These are phyloP conservation scores for Enhydra lutris DNA, from an alignment of 2,113 vertebrate species.

Conservation along the genomic window DNA sequence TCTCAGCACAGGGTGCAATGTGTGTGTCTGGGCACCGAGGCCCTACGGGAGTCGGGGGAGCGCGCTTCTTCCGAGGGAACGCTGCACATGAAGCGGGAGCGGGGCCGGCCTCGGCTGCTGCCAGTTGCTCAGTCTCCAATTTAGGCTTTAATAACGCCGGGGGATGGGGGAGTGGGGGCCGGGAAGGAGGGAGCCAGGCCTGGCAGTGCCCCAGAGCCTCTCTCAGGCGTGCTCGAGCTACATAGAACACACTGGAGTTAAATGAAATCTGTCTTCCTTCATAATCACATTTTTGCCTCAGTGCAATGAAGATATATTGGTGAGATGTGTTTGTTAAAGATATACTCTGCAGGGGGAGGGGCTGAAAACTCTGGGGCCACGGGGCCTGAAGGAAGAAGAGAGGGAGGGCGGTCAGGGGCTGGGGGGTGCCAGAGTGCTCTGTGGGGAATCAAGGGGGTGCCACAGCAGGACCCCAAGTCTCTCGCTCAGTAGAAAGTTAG, in stretches of 20 bases:
- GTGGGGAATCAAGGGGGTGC: background rate
- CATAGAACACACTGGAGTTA: slow-evolving; percentile 74
- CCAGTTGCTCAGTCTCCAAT: slow-evolving; percentile 60
- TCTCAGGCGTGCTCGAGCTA: slow-evolving; percentile 62
- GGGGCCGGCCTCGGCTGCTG: slow-evolving; percentile 73
- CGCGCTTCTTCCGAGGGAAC: background rate
- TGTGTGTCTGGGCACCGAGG: background rate
- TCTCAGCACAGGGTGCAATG: background rate
- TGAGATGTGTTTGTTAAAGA: slow-evolving; percentile 77
- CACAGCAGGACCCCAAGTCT: slow-evolving; percentile 17
- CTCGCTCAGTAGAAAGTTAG: slow-evolving; percentile 46
- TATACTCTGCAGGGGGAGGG: slow-evolving; percentile 58
- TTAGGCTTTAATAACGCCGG: slow-evolving; percentile 51
- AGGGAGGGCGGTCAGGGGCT: background rate
- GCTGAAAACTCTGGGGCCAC: background rate
- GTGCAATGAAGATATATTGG: slow-evolving; percentile 79
- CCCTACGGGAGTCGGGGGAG: background rate
- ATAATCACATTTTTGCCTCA: slow-evolving; percentile 75
- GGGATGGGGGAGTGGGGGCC: background rate
- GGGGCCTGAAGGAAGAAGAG: slow-evolving; percentile 54
- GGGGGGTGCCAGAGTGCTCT: no score
- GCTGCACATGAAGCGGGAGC: slow-evolving; percentile 4
- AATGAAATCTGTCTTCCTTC: slow-evolving; percentile 79
- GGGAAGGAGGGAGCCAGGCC: slow-evolving; percentile 41
- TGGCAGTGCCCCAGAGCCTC: slow-evolving; percentile 75